Conservation (phyloP, 2,113 vertebrate species). For the Prunella himalayana region DNA sequence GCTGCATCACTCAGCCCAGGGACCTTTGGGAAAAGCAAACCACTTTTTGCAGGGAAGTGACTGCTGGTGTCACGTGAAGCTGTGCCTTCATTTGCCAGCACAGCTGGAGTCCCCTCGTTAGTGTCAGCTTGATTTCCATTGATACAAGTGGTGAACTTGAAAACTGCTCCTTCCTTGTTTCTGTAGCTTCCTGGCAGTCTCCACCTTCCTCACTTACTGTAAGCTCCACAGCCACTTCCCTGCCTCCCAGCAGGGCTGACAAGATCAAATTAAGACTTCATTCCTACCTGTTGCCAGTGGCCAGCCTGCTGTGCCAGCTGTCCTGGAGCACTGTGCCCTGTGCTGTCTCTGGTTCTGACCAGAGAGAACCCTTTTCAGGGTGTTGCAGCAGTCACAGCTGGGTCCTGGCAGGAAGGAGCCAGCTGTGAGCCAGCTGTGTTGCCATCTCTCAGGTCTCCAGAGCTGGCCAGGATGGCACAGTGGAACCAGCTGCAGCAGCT, state of each 20-base stretch:
- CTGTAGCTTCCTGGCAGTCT: constrained; percentile 51
- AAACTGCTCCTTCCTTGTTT: constrained; percentile 52
- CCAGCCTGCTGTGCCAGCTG: neutral
- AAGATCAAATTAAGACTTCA: neutral
- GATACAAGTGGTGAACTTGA: neutral
- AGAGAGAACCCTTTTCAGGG: neutral
- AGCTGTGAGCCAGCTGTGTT: neutral
- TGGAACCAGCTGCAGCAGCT: constrained; percentile 99
- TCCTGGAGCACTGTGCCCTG: accelerated
- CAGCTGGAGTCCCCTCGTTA: neutral
- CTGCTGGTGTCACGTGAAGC: neutral
- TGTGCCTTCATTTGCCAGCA: neutral
- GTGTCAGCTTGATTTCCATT: neutral
- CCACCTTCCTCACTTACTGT: constrained; percentile 50
- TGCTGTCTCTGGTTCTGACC: neutral
- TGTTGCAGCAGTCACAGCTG: neutral
- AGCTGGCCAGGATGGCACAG: constrained; percentile 86
- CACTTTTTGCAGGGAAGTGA: neutral
- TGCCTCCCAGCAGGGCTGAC: neutral
- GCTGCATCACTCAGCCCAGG: neutral
- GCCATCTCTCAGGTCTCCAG: neutral
- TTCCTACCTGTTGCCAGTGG: neutral
- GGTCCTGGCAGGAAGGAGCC: neutral
- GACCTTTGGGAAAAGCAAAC: neutral
- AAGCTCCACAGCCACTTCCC: constrained; percentile 26